Base-by-base conservation (phyloP, 1,140 invertebrate genomes). In the Littorina saxatilis region DNA sequence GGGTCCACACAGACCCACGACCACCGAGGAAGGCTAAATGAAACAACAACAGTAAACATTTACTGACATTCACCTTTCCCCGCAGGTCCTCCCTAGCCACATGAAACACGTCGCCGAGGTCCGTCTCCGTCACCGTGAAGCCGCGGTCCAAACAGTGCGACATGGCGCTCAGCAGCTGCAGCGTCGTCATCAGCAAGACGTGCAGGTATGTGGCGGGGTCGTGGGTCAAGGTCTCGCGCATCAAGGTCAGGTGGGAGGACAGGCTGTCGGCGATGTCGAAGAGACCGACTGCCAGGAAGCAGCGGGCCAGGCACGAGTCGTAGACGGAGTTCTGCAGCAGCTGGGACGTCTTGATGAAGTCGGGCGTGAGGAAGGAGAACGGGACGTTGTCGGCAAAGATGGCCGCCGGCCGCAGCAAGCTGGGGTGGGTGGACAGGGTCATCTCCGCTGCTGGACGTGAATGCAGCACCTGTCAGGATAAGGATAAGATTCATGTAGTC, bases 161-260 rank as follows among this genome's bases (percentile, higher is more conserved):
- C 81, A 91, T 89, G 77, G 88, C 88, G 85, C 90, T 91, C 29
- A 91, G 75, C 27, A 91, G 80, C 77, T 91, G 90, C 27, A 90
- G 80, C 43, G 88, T 80, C 43, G 85, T 84, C 68, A 87, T 88
- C n/a, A 90, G 76, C 29, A 90, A 72, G 72, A 87, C 86, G 39
- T 81, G 82, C 55, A 89, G 63, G 80, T 88, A 89, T 20, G 86
- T 85, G 58, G 82, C 81, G 39, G 86, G 85, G 63, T 90, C 88
- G 52, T 86, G 85, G 32, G 83, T 70, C 76, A 86, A 52, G 72
- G 88, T 85, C 80, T 88, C 82, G 15, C 82, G 78, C 32, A 89
- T 68, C 29, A 85, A 55, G 13, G 83, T 76, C 43, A 91, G 79
- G 76, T 91, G 87, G 63, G 83, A 83, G 40, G 82, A 85, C 72